Conservation (phyloP, 2,113 vertebrate genomes). For the Nycticorax nycticorax region DNA sequence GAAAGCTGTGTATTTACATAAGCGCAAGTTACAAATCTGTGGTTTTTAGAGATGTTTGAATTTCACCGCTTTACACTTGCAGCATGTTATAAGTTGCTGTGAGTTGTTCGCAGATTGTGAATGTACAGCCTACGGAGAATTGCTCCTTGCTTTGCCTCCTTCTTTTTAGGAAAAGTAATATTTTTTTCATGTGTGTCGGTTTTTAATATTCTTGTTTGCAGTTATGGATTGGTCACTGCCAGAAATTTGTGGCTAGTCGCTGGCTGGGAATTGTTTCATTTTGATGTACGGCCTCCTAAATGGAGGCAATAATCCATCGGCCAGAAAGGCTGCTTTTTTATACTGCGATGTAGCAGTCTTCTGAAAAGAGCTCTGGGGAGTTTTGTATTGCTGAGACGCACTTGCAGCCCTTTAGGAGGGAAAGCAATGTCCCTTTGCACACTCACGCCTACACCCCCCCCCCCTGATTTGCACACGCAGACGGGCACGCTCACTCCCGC, state of each 20-base stretch:
- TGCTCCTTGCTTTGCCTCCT: constrained; percentile 37
- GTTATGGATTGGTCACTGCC: constrained; percentile 34
- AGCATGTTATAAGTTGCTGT: constrained; percentile 53
- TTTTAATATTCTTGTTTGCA: constrained; percentile 39
- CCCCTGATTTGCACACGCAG: too few species aligned
- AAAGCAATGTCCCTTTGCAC: neutral
- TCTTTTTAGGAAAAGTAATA: constrained; percentile 25
- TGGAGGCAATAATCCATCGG: neutral
- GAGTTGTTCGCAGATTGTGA: constrained; percentile 62
- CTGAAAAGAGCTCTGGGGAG: neutral
- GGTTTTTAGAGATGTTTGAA: constrained; percentile 71
- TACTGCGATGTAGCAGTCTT: neutral
- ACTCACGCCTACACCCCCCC: neutral
- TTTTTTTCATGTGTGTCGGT: neutral
- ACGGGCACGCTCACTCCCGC: fast-evolving
- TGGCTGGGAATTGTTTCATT: constrained; percentile 34
- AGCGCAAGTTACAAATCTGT: constrained; percentile 75
- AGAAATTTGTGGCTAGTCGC: constrained; percentile 37
- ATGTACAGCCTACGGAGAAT: constrained; percentile 58
- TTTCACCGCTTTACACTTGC: constrained; percentile 70
- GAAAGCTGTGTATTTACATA: constrained; percentile 73
- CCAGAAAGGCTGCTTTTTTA: constrained; percentile 28
- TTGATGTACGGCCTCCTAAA: constrained; percentile 29
- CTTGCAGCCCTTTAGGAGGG: neutral
- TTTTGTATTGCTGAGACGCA: neutral